A percentile compares a stretch with the other conserved stretches of the same genome.
phyloP scores from a whole-genome alignment of 2,113 vertebrate species.

The Periophthalmodon schlosseri region DNA sequence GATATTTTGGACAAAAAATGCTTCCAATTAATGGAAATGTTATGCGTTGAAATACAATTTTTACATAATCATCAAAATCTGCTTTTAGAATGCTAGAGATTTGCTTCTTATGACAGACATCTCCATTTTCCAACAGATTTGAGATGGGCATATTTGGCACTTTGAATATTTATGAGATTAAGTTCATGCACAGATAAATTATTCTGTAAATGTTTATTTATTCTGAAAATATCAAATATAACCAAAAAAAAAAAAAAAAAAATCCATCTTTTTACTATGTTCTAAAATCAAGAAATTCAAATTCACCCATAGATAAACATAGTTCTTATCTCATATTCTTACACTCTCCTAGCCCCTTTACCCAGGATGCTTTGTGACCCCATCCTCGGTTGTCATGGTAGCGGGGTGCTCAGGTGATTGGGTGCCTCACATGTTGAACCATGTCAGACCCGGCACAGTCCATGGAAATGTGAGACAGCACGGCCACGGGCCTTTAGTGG shows the following conservation, averaged over 20 bases:
- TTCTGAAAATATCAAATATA: background rate
- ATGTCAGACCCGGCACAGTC: slow-evolving; percentile 37
- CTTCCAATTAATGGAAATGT: too few species aligned
- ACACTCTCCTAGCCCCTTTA: background rate
- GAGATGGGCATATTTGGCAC: background rate
- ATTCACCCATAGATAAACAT: background rate
- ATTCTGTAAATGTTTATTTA: background rate
- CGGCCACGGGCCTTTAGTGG: slow-evolving; percentile 38
- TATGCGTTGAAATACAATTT: background rate
- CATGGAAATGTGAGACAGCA: slow-evolving; percentile 42
- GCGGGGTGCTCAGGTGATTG: slow-evolving; percentile 64
- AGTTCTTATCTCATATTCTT: background rate
- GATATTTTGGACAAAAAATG: too few species aligned
- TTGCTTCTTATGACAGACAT: background rate
- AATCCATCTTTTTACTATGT: background rate
- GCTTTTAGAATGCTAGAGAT: background rate
- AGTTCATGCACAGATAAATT: background rate
- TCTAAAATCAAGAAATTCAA: background rate
- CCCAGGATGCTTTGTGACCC: slow-evolving; percentile 7
- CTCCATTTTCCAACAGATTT: background rate
- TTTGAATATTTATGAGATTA: background rate
- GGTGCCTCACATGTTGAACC: slow-evolving; percentile 42
- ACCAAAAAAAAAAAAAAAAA: too few species aligned
- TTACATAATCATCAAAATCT: background rate
- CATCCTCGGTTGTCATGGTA: slow-evolving; percentile 58